Evolutionary conservation across 1,140 invertebrate species (phyloP).

Genomic region (Augochlora pura): DNA sequence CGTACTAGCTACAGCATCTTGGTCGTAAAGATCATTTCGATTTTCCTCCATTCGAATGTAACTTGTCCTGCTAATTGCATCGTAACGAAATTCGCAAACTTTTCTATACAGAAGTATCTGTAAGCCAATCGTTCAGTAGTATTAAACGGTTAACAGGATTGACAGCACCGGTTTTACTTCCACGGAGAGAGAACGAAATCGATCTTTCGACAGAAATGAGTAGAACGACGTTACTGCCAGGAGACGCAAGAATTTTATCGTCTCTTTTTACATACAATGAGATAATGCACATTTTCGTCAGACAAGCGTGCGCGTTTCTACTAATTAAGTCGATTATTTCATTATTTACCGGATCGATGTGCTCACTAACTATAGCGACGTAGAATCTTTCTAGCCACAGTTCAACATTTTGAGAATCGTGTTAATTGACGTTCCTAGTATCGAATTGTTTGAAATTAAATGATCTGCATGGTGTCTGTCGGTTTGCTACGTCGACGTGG

Average conservation of each 20-base stretch:
- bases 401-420: neutral
- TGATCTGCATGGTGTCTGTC: neutral
- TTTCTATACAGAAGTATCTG: too few relatives aligned
- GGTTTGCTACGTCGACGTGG: neutral
- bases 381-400: neutral
- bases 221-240: neutral
- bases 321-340: neutral
- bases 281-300: neutral
- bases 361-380: neutral
- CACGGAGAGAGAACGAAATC: neutral
- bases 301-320: neutral
- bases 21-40: neutral
- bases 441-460: neutral
- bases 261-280: slow-evolving; percentile 25
- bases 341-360: slow-evolving; percentile 5
- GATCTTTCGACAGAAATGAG: neutral
- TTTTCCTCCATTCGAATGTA: neutral
- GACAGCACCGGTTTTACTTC: neutral
- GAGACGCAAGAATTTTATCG: neutral
- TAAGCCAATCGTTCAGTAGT: too few relatives aligned
- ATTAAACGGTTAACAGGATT: neutral
- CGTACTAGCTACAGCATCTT: neutral
- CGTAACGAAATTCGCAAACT: too few relatives aligned
- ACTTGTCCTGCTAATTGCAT: neutral
- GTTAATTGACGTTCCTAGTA: slow-evolving; percentile 5